A percentile compares a stretch with the other conserved stretches of the same genome.
phyloP scores from a whole-genome alignment of 2,113 vertebrate genomes.

The Gavia stellata region DNA sequence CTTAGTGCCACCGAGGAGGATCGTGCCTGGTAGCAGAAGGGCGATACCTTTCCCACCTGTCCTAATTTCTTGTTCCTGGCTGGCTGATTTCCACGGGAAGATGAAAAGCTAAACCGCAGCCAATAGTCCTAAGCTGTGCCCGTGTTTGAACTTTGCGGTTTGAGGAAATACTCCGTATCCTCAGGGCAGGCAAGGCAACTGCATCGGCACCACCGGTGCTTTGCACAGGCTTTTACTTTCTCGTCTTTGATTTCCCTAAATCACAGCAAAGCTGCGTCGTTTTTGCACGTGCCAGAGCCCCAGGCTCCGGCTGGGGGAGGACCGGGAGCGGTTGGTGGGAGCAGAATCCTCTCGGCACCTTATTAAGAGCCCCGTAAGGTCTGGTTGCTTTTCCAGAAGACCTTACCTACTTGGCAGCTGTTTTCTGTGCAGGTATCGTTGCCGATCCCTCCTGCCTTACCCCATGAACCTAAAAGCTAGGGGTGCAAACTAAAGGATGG shows the following conservation, averaged over 20 bases:
- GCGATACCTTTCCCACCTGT: not conserved
- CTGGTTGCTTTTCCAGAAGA: not conserved
- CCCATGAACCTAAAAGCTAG: rapidly evolving
- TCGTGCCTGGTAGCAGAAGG: not conserved
- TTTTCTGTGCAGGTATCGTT: not conserved
- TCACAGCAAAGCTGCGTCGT: not conserved
- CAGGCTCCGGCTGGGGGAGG: not conserved
- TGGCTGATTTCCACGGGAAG: not conserved
- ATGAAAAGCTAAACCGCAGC: not conserved
- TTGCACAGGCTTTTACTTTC: not conserved
- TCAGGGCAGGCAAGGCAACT: not conserved
- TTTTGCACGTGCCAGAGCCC: not conserved
- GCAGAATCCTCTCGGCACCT: not conserved
- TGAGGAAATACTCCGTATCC: not conserved
- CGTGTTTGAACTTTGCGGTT: not conserved
- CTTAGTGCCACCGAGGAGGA: rapidly evolving
- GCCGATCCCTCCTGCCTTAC: not conserved
- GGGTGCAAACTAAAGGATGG: not conserved
- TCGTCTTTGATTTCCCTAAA: not conserved
- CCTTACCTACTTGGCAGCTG: not conserved
- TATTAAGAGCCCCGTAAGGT: not conserved
- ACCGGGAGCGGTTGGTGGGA: not conserved
- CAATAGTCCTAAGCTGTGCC: not conserved
- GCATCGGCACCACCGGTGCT: rapidly evolving
- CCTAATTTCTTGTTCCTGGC: not conserved